These are phyloP conservation scores for Horisme vitalbata DNA, from an alignment of 2,888 invertebrate species.

Conservation along the genomic window DNA sequence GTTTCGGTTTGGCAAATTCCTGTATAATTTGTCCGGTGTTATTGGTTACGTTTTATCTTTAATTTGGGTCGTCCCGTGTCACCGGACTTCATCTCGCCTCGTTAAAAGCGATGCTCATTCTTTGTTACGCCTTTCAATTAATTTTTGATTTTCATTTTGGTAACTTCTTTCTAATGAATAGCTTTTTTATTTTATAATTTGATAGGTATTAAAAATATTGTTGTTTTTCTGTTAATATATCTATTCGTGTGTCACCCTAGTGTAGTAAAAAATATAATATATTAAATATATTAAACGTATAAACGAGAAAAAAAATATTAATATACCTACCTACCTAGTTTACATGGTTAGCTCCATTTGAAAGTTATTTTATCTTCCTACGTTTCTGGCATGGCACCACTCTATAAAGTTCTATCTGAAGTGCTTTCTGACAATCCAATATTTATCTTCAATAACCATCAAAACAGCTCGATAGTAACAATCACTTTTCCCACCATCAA, in stretches of 20 bases:
- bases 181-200: not conserved
- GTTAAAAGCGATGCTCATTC: conserved; percentile 54
- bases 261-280: too few species aligned
- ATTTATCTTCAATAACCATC: not conserved
- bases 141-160: conserved; percentile 25
- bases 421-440: not conserved
- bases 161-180: conserved; percentile 1
- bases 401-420: too few species aligned
- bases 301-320: too few species aligned
- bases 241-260: too few species aligned
- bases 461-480: not conserved
- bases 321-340: too few species aligned
- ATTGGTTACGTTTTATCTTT: conserved; percentile 71
- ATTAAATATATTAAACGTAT: too few species aligned
- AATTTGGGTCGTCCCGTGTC: conserved; percentile 65
- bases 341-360: too few species aligned
- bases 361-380: too few species aligned
- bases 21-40: conserved; percentile 66
- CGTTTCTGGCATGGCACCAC: too few species aligned
- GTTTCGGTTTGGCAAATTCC: conserved; percentile 59
- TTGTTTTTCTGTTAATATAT: too few species aligned
- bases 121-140: conserved; percentile 37
- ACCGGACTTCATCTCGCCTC: conserved; percentile 55
- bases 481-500: conserved; percentile 8
- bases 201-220: too few species aligned